These are phyloP conservation scores for Henricia sp. DNA, from an alignment of 53 echinoderm and acorn worm genomes.

Conservation along the genomic window DNA sequence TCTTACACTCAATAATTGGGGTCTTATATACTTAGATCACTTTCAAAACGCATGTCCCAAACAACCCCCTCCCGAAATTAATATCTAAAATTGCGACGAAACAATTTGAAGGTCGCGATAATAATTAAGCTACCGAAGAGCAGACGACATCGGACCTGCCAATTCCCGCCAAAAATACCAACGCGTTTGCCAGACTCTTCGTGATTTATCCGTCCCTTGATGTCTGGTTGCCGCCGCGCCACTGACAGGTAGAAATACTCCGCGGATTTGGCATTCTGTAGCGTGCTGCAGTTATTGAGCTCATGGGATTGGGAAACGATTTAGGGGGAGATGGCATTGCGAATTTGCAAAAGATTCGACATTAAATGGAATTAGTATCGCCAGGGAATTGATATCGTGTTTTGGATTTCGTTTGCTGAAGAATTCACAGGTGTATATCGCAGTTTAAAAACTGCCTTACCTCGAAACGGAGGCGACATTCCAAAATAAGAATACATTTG, in stretches of 20 bases:
- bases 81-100: no score
- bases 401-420: no score
- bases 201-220: conserved; percentile 54
- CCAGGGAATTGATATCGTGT: conserved; percentile 29
- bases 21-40: no score
- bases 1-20: no score
- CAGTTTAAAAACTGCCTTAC: no score
- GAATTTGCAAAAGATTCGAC: conserved; percentile 26
- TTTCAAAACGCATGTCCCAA: no score
- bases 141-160: conserved; percentile 16
- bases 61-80: no score
- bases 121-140: conserved; percentile 38
- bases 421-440: no score
- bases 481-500: no score
- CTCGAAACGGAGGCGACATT: no score
- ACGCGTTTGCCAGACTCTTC: conserved; percentile 1
- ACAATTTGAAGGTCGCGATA: conserved; percentile 5
- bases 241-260: conserved; percentile 11
- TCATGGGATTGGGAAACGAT: conserved; percentile 29
- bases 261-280: neutral
- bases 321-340: conserved; percentile 1
- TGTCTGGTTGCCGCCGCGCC: conserved; percentile 44
- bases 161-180: conserved; percentile 38
- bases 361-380: conserved; percentile 6
- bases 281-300: neutral